These are phyloP conservation scores for Zaprionus gabonicus DNA, from an alignment of 1,140 invertebrate species.

Conservation along the genomic window DNA sequence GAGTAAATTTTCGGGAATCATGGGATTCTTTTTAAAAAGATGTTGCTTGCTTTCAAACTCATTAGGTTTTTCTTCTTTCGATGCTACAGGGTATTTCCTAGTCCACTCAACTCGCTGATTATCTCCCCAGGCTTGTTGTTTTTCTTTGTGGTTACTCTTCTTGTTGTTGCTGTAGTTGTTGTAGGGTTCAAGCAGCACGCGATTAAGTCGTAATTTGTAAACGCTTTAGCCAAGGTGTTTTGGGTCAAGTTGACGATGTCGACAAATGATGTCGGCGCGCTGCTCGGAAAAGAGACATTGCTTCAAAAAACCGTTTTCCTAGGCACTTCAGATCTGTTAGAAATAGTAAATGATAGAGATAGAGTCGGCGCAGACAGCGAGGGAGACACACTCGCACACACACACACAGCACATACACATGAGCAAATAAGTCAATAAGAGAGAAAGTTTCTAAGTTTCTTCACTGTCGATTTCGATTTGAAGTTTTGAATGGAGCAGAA, in stretches of 20 bases:
- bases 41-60: neutral
- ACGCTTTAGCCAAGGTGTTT: conserved; percentile 72
- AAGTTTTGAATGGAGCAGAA: neutral
- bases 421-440: neutral
- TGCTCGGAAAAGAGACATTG: conserved; percentile 13
- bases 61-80: neutral
- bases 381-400: neutral
- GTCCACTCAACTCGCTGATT: too few species aligned
- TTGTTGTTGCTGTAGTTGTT: conserved; percentile 26
- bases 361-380: neutral
- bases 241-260: conserved; percentile 68
- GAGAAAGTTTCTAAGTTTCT: conserved; percentile 6
- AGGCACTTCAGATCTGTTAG: conserved; percentile 24
- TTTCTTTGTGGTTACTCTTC: conserved; percentile 29
- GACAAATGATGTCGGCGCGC: conserved; percentile 26
- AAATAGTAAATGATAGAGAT: neutral
- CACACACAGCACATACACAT: neutral
- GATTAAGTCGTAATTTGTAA: conserved; percentile 77
- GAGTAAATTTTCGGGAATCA: neutral
- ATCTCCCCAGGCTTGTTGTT: conserved; percentile 3
- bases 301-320: conserved; percentile 40
- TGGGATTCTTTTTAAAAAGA: too few species aligned
- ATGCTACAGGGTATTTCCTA: neutral
- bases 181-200: conserved; percentile 68
- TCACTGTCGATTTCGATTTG: conserved; percentile 4